A percentile compares a stretch with the other conserved stretches of the same genome.
phyloP scores from a whole-genome alignment of 2,113 vertebrate genomes.

The Melierax canorus region DNA sequence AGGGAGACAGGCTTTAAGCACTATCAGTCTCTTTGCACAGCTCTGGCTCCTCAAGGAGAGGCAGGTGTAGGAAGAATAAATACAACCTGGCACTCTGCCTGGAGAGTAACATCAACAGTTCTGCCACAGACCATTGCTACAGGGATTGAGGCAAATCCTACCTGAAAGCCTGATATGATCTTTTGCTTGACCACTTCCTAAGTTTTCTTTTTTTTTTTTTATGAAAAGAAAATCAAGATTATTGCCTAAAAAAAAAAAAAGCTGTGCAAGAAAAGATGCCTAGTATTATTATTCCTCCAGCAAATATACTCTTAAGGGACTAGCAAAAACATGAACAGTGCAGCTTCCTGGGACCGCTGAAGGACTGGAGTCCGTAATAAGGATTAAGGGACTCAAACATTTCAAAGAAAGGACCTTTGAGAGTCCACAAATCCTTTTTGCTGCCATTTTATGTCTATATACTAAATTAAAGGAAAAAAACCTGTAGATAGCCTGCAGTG shows the following conservation, averaged over 20 bases:
- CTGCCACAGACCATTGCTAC: background rate
- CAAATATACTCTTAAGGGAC: background rate
- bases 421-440: background rate
- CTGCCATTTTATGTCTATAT: background rate
- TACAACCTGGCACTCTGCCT: background rate
- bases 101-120: background rate
- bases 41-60: background rate
- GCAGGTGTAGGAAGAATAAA: conserved; percentile 6
- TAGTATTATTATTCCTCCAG: background rate
- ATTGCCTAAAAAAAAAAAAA: background rate
- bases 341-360: background rate
- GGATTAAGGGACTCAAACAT: background rate
- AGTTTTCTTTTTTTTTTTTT: background rate
- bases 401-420: background rate
- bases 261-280: background rate
- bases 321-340: background rate
- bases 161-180: background rate
- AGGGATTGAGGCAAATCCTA: background rate
- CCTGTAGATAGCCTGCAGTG: accelerated
- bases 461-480: background rate
- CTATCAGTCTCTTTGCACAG: background rate
- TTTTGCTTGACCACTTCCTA: background rate
- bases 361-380: background rate
- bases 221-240: background rate
- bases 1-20: background rate